phyloP scores from a whole-genome alignment of 2,113 vertebrate species.

The Calonectris borealis region DNA sequence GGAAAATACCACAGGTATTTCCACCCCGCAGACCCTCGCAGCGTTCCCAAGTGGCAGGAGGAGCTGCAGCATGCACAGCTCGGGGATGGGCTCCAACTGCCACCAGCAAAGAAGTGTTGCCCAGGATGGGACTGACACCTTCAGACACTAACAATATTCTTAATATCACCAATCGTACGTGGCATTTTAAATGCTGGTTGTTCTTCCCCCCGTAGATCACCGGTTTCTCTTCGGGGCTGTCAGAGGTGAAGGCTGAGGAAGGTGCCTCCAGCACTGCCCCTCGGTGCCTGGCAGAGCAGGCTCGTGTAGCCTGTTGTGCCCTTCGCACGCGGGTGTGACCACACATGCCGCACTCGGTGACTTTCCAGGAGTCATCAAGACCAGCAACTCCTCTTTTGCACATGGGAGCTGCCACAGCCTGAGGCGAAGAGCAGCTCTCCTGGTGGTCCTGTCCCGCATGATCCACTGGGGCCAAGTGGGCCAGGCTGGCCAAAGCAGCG shows the following conservation, averaged over 20 bases:
- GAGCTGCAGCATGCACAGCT: not conserved
- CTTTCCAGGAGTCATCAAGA: not conserved
- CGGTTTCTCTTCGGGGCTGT: not conserved
- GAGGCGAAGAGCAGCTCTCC: not conserved
- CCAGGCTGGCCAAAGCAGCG: not conserved
- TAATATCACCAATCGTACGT: no score
- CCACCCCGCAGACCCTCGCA: not conserved
- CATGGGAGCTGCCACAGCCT: not conserved
- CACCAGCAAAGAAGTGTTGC: not conserved
- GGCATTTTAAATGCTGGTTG: no score
- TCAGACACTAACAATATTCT: not conserved
- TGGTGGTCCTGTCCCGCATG: not conserved
- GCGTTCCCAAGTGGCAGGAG: not conserved
- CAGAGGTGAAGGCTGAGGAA: not conserved
- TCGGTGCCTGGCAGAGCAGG: no score
- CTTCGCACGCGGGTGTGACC: not conserved
- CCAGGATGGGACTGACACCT: not conserved
- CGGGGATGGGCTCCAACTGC: not conserved
- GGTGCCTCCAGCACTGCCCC: not conserved
- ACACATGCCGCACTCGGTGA: accelerated
- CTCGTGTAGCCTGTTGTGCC: no score
- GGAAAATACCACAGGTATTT: not conserved
- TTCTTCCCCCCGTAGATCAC: not conserved
- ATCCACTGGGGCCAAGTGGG: accelerated
- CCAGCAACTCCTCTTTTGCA: no score